These are phyloP conservation scores for Tenodera sinensis DNA, from an alignment of 2,888 invertebrate species.

Conservation along the genomic window DNA sequence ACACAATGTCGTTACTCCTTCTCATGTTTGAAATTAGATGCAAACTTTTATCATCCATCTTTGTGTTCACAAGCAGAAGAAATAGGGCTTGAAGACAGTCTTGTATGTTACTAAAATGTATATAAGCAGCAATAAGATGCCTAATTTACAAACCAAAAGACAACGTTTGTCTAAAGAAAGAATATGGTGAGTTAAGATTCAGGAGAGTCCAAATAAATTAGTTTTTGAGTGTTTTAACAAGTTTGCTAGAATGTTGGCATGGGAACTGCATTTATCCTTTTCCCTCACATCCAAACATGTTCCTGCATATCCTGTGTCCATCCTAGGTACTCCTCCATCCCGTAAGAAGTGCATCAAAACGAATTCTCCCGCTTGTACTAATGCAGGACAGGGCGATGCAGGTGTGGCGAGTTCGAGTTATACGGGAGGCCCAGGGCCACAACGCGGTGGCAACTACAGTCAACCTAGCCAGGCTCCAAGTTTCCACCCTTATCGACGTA, in stretches of 20 bases:
- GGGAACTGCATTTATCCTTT: background rate
- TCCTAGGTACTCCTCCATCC: slow-evolving; percentile 9
- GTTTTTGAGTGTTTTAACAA: background rate
- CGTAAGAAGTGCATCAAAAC: slow-evolving; percentile 24
- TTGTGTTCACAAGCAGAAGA: no score
- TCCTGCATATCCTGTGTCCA: slow-evolving; percentile 8
- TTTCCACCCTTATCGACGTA: slow-evolving; percentile 53
- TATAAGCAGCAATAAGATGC: no score
- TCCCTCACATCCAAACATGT: background rate
- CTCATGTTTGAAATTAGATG: no score
- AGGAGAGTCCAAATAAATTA: background rate
- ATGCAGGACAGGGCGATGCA: slow-evolving; percentile 38
- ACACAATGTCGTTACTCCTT: no score
- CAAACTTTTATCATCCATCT: no score
- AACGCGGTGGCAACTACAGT: slow-evolving; percentile 46
- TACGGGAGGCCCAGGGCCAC: slow-evolving; percentile 47
- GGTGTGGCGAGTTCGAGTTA: slow-evolving; percentile 35
- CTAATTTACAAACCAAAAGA: background rate
- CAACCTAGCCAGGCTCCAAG: slow-evolving; percentile 46
- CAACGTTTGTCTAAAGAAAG: no score
- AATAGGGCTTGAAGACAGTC: no score
- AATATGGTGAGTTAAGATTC: background rate
- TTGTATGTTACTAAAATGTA: no score
- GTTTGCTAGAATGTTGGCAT: background rate
- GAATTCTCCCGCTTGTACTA: slow-evolving; percentile 29